A percentile compares a stretch with the other conserved stretches of the same genome.
Conservation (phyloP, 2,797 vertebrate species). For the Anabacerthia variegaticeps region DNA sequence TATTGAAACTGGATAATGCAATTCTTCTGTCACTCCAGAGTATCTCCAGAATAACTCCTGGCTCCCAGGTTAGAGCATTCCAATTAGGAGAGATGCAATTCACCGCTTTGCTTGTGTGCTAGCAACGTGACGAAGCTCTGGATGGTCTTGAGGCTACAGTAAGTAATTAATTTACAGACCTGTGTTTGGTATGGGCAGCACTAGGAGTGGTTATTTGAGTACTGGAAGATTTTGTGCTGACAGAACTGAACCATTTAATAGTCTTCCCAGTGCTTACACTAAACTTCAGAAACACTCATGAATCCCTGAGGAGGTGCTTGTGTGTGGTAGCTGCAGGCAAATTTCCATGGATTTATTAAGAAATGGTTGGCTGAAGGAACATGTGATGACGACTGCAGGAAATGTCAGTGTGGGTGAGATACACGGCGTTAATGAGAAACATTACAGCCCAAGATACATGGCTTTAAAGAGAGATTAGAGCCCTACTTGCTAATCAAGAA, state of each 20-base stretch:
- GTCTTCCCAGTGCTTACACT: neutral
- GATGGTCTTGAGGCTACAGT: neutral
- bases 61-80: neutral
- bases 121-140: neutral
- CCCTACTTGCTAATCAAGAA: neutral
- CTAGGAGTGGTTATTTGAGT: neutral
- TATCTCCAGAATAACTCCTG: neutral
- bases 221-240: neutral
- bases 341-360: conserved; percentile 8
- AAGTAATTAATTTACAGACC: neutral
- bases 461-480: neutral
- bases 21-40: neutral
- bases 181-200: neutral
- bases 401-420: conserved; percentile 48
- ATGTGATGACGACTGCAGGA: conserved; percentile 50
- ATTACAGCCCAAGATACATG: neutral
- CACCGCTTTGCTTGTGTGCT: neutral
- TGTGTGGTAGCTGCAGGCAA: conserved; percentile 42
- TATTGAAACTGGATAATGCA: neutral
- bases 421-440: neutral
- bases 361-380: conserved; percentile 20
- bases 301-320: neutral
- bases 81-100: neutral
- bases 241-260: neutral
- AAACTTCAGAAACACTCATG: neutral